Evolutionary conservation across 1,140 invertebrate genomes (phyloP).

Genomic region (Magallana angulata): DNA sequence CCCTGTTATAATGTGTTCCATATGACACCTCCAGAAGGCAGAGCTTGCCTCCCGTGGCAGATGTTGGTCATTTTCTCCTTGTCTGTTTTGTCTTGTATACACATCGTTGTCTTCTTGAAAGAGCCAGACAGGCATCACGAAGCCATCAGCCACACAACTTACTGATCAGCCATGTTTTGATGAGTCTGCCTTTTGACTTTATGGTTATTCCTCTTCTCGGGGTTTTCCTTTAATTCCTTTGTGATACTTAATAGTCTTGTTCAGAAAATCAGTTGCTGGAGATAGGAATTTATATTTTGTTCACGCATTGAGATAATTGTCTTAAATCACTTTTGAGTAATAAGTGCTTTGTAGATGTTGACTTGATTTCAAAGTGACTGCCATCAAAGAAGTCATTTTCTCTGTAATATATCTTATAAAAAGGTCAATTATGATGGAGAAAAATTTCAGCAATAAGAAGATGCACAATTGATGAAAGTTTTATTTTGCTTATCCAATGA

Average conservation of each 20-base stretch:
- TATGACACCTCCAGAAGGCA: constrained; percentile 16
- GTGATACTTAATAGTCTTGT: background rate
- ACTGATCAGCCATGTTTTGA: background rate
- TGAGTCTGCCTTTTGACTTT: constrained; percentile 1
- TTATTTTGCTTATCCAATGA: background rate
- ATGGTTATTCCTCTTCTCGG: background rate
- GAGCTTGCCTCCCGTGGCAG: background rate
- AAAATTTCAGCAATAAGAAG: background rate
- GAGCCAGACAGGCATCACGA: constrained; percentile 10
- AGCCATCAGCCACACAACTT: background rate
- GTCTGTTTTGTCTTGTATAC: constrained; percentile 24
- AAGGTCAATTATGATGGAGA: background rate
- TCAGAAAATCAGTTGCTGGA: too few species aligned
- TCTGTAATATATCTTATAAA: background rate
- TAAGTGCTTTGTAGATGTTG: background rate
- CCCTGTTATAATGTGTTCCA: constrained; percentile 3
- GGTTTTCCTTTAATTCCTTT: too few species aligned
- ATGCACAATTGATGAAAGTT: background rate
- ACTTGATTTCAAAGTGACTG: background rate
- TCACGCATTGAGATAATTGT: background rate
- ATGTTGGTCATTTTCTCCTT: constrained; percentile 14
- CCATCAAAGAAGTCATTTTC: constrained; percentile 11
- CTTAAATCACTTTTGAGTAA: background rate
- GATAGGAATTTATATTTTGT: constrained; percentile 19
- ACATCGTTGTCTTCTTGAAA: constrained; percentile 12